These are phyloP conservation scores for Serrognathus titanus DNA, from an alignment of 2,888 invertebrate genomes.

Conservation along the genomic window DNA sequence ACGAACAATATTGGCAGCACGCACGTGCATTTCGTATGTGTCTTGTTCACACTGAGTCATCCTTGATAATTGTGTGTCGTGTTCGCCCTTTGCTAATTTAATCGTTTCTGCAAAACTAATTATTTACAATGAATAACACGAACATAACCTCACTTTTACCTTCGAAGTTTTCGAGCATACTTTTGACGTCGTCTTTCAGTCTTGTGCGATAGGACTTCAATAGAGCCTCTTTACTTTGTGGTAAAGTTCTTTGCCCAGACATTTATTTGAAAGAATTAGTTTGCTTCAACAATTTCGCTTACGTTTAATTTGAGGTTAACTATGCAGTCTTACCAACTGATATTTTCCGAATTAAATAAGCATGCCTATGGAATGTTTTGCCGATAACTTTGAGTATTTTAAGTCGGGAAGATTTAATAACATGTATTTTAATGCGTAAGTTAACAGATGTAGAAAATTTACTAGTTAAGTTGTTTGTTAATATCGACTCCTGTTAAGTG, in stretches of 20 bases:
- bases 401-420: too few relatives aligned
- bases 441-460: too few relatives aligned
- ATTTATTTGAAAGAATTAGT: conserved; percentile 19
- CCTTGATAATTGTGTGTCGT: conserved; percentile 83
- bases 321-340: too few relatives aligned
- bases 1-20: conserved; percentile 93
- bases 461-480: too few relatives aligned
- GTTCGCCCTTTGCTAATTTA: conserved; percentile 84
- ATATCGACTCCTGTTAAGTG: too few relatives aligned
- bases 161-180: conserved; percentile 96
- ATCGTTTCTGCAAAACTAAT: conserved; percentile 69
- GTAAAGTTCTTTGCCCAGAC: conserved; percentile 61
- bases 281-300: too few relatives aligned
- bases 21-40: conserved; percentile 94
- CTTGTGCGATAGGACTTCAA: conserved; percentile 92
- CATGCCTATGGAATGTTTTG: too few relatives aligned
- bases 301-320: too few relatives aligned
- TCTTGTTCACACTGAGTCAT: conserved; percentile 94
- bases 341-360: too few relatives aligned
- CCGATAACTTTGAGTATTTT: too few relatives aligned
- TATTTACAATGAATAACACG: conserved; percentile 3
- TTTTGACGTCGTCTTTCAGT: conserved; percentile 93
- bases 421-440: too few relatives aligned
- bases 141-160: conserved; percentile 54
- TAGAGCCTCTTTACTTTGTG: conserved; percentile 93